Evolutionary conservation across 2,113 vertebrate species (phyloP).

Genomic region (Acanthochromis polyacanthus): DNA sequence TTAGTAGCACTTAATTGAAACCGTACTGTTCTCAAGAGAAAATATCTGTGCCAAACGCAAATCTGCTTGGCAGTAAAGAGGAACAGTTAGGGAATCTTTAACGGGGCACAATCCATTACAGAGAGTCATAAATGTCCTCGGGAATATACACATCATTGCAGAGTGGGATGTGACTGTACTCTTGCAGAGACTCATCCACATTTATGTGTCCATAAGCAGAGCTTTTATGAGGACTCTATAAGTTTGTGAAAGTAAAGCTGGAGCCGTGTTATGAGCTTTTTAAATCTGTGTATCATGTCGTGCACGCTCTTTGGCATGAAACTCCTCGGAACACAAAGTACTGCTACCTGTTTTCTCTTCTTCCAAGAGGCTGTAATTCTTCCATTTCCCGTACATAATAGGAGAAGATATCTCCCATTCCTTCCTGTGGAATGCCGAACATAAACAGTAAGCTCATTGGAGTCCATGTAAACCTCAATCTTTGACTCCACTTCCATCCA

Average conservation of each 20-base stretch:
- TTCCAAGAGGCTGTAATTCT: constrained; percentile 23
- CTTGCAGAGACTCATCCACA: constrained; percentile 63
- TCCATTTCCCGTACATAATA: constrained; percentile 16
- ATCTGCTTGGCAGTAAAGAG: constrained; percentile 73
- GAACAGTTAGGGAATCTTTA: constrained; percentile 75
- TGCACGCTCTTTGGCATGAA: neutral
- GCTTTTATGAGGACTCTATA: constrained; percentile 65
- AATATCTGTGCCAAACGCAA: constrained; percentile 68
- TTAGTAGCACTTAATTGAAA: constrained; percentile 77
- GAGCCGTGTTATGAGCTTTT: constrained; percentile 19
- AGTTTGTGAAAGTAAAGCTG: constrained; percentile 65
- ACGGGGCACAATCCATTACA: constrained; percentile 77
- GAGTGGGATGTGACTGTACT: constrained; percentile 62
- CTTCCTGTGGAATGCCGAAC: constrained; percentile 27
- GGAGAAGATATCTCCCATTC: neutral
- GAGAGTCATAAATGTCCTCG: constrained; percentile 75
- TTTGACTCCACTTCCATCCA: constrained; percentile 66
- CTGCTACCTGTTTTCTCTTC: neutral
- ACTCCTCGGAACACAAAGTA: neutral
- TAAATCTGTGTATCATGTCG: constrained; percentile 23
- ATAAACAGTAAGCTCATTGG: constrained; percentile 51
- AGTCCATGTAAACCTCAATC: constrained; percentile 25
- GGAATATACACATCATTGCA: constrained; percentile 74
- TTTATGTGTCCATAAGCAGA: constrained; percentile 66
- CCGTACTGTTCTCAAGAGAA: constrained; percentile 67